A percentile compares a stretch with the other conserved stretches of the same genome.
Conservation (phyloP, 2,888 invertebrate species). For the Lasioglossum oenotherae region DNA sequence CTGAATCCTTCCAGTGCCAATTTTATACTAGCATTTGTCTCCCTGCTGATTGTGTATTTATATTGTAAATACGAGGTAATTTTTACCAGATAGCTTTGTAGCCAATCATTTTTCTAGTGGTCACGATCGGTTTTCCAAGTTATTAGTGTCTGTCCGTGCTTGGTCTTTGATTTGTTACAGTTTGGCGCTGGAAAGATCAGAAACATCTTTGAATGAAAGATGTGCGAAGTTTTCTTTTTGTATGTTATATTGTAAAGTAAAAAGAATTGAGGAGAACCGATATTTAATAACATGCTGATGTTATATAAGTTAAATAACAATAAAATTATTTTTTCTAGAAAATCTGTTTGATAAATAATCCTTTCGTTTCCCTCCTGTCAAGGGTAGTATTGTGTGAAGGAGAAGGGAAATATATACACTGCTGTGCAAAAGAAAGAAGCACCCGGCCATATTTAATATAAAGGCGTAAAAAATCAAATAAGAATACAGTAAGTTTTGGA, state of each 20-base stretch:
- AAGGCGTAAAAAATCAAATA: no score
- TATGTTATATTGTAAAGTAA: constrained; percentile 48
- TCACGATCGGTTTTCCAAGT: constrained; percentile 11
- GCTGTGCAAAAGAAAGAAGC: no score
- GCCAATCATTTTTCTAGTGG: neutral
- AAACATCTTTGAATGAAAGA: neutral
- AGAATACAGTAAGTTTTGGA: no score
- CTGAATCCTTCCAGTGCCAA: constrained; percentile 44
- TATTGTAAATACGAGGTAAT: constrained; percentile 35
- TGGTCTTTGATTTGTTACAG: neutral
- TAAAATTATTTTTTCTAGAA: constrained; percentile 61
- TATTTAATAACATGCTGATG: constrained; percentile 55
- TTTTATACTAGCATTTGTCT: constrained; percentile 20
- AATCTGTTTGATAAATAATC: constrained; percentile 4
- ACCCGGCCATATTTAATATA: no score
- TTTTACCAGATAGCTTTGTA: neutral
- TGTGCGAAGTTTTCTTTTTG: constrained; percentile 23
- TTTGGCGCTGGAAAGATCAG: constrained; percentile 37
- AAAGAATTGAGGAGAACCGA: constrained; percentile 38
- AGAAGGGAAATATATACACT: neutral
- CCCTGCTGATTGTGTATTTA: constrained; percentile 24
- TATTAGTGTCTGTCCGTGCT: neutral
- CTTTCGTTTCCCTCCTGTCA: neutral
- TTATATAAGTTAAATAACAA: constrained; percentile 55
- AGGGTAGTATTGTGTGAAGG: neutral